Evolutionary conservation across 2,797 vertebrate species (phyloP), one percentile per base, ranked within the genome.

Genomic region (Anabas testudineus): DNA sequence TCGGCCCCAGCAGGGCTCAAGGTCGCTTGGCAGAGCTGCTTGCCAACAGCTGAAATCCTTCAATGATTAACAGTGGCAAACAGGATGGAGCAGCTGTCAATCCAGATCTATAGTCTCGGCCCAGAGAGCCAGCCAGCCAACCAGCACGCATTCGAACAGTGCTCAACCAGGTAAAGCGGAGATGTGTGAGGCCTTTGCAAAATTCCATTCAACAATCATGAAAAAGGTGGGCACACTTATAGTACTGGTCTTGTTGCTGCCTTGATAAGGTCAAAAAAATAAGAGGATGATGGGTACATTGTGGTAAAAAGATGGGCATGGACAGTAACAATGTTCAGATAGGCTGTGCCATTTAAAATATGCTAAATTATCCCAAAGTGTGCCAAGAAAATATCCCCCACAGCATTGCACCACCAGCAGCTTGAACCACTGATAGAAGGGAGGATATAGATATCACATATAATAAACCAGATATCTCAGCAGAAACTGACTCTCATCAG

Each of bases 51-150:
- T 76, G 57, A 83, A 90, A 89, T 81, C 80, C 84, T 87, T 87
- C 83, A 45, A 83, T 92, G 89, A 92, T 93, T 91, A 92, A 92
- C 87, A 89, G 65, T 73, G 84, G 90, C 90, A 90, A 88, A 87
- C 84, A 86, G 80, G 83, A 88, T 13, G 77, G 86, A 91, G 77
- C 82, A 91, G 88, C 92, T 89, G 92, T 91, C 93, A 94, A 90
- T 92, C 90, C 74, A 89, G 86, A 92, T 90, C 82, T 88, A 90
- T 65, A 57, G 58, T 63, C 67, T 54, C 10, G 53, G 85, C 82
- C 80, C 85, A 79, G 79, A 86, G 83, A 81, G 78, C 54, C 21
- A 47, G 54, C 57, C 60, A 66, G 68, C 80, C 51, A 77, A 80
- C 74, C 67, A 39, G 52, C 13, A 10, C 2, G 62, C 73, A 80